phyloP scores from a whole-genome alignment of 2,888 invertebrate genomes.

The Micropterix aruncella region DNA sequence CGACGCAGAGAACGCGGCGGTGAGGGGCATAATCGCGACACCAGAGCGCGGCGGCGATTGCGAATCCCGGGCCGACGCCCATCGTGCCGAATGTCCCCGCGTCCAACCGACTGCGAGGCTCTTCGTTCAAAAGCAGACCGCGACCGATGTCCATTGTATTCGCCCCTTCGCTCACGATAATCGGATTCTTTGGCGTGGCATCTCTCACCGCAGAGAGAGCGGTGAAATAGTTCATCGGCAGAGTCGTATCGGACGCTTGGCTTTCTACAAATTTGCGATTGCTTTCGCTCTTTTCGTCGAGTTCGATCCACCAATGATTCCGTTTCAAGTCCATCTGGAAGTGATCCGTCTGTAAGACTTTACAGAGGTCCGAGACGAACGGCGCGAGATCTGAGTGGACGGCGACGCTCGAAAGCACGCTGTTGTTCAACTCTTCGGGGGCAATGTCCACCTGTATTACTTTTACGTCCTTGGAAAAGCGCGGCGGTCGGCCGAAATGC shows the following conservation, averaged over 20 bases:
- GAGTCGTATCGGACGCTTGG: constrained; percentile 46
- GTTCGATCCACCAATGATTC: constrained; percentile 63
- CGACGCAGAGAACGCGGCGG: constrained; percentile 82
- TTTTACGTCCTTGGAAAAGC: constrained; percentile 71
- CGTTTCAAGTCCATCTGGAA: constrained; percentile 39
- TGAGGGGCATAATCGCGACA: constrained; percentile 68
- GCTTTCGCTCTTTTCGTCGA: constrained; percentile 54
- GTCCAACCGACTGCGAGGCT: constrained; percentile 80
- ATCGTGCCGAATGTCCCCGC: constrained; percentile 96
- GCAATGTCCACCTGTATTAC: constrained; percentile 82
- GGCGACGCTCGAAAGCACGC: constrained; percentile 62
- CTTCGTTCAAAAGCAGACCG: constrained; percentile 68
- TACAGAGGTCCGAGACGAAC: constrained; percentile 48
- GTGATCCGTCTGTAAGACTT: constrained; percentile 39
- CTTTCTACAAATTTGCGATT: constrained; percentile 54
- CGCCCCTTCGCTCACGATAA: constrained; percentile 94
- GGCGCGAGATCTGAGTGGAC: constrained; percentile 76
- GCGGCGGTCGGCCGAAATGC: constrained; percentile 84
- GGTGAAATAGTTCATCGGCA: constrained; percentile 88
- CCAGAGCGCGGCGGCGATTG: constrained; percentile 82
- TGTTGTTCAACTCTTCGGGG: constrained; percentile 89
- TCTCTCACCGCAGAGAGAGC: constrained; percentile 76
- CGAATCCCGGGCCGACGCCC: constrained; percentile 90
- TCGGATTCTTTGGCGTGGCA: constrained; percentile 62
- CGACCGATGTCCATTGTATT: constrained; percentile 99